These are phyloP conservation scores for Parambassis ranga DNA, from an alignment of 2,797 vertebrate species.

Conservation along the genomic window DNA sequence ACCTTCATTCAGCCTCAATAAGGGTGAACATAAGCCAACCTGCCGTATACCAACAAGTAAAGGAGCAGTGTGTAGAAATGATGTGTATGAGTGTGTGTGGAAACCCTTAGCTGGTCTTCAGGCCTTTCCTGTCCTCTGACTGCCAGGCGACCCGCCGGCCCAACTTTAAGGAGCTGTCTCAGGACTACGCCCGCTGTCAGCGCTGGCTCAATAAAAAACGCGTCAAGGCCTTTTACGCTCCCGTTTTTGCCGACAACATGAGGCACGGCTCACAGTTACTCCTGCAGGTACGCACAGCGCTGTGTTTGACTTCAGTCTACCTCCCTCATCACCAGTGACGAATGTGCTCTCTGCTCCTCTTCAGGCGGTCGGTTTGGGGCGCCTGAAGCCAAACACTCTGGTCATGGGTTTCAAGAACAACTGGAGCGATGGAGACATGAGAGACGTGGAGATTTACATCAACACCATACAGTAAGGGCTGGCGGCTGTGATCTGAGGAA, in stretches of 20 bases:
- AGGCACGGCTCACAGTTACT: conserved; percentile 91
- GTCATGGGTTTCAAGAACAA: conserved; percentile 97
- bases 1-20: no score
- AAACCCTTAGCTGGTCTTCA: no score
- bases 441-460: conserved; percentile 92
- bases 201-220: conserved; percentile 94
- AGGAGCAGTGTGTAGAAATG: no score
- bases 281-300: conserved; percentile 83
- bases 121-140: no score
- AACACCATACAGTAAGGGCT: conserved; percentile 94
- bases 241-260: conserved; percentile 91
- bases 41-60: no score
- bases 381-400: conserved; percentile 93
- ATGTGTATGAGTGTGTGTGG: no score
- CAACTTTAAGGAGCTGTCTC: conserved; percentile 89
- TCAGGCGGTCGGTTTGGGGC: conserved; percentile 92
- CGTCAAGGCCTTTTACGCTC: conserved; percentile 93
- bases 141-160: conserved; percentile 89
- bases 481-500: neutral
- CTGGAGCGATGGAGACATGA: conserved; percentile 92
- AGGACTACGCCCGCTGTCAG: conserved; percentile 88
- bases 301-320: neutral
- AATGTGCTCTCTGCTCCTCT: accelerated
- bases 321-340: accelerated
- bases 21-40: no score